Evolutionary conservation across 2,888 invertebrate genomes (phyloP), one percentile per base, ranked within the genome.

Genomic region (Pegoplata infirma): DNA sequence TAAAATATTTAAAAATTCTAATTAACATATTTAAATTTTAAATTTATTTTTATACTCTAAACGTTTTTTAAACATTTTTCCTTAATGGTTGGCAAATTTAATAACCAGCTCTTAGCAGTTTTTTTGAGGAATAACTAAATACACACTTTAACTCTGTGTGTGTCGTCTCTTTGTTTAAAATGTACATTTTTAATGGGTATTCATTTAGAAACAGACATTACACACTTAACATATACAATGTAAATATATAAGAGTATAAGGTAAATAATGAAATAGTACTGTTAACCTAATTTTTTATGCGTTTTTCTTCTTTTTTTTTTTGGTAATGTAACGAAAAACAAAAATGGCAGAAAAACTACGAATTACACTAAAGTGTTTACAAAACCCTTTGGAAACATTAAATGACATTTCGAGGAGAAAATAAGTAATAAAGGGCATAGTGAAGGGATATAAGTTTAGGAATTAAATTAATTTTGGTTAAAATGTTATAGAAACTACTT

Each of bases 281-380:
- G 63, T 63, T 76, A 69, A 76, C 75, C 75, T 64, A 69, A 63
- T n/a, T 40, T n/a, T 40, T 40, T 64, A n/a, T n/a, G n/a, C n/a
- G n/a, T n/a, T n/a, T n/a, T n/a, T n/a, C n/a, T n/a, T n/a, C n/a
- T n/a, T n/a, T n/a, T n/a, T n/a, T n/a, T n/a, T n/a, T n/a, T n/a
- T n/a, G n/a, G n/a, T n/a, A n/a, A n/a, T n/a, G n/a, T n/a, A n/a
- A n/a, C n/a, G 23, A 44, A 56, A 46, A 23, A 63, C 49, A 58
- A 44, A 25, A 21, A 16, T 63, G 55, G 68, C 17, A 67, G 56
- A 58, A 59, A 72, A 55, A 69, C 61, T 63, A 58, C n/a, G n/a
- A n/a, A n/a, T n/a, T n/a, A 66, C 49, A 56, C 75, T 71, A 40
- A 56, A 79, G 71, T 79, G 79, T 79, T 79, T 79, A 51, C 75